phyloP scores from a whole-genome alignment of 1,140 invertebrate species.

The Hylaeus anthracinus region DNA sequence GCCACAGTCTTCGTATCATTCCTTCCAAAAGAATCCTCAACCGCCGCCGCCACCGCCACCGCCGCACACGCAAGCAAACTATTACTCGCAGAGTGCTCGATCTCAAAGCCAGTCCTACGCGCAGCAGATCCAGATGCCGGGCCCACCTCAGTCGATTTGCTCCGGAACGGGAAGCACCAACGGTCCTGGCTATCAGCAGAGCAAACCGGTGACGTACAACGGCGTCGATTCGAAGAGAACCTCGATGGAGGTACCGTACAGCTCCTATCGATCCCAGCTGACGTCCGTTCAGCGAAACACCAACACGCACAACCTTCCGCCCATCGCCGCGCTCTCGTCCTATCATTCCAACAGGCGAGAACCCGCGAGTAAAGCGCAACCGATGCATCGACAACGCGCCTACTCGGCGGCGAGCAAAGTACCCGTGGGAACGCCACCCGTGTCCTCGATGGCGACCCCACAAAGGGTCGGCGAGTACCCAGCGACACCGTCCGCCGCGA shows the following conservation, averaged over 20 bases:
- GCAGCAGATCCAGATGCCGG: constrained; percentile 51
- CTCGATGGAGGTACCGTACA: constrained; percentile 51
- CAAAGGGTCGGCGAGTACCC: constrained; percentile 66
- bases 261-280: constrained; percentile 55
- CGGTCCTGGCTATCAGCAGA: constrained; percentile 46
- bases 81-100: constrained; percentile 59
- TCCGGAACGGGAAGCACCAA: constrained; percentile 33
- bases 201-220: constrained; percentile 69
- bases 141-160: constrained; percentile 38
- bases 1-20: constrained; percentile 75
- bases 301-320: constrained; percentile 81
- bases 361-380: constrained; percentile 63
- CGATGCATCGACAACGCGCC: constrained; percentile 59
- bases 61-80: constrained; percentile 50
- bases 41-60: background rate
- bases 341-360: constrained; percentile 79
- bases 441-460: constrained; percentile 38
- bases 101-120: constrained; percentile 56
- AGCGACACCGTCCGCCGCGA: constrained; percentile 46
- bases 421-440: constrained; percentile 37
- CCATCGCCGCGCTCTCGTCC: constrained; percentile 80
- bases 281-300: constrained; percentile 53
- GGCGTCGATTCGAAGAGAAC: constrained; percentile 68
- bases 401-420: constrained; percentile 52
- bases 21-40: constrained; percentile 71